Evolutionary conservation across 2,113 vertebrate species (phyloP), one percentile per base, ranked within the genome.

Genomic region (Dendrocopos noguchii): DNA sequence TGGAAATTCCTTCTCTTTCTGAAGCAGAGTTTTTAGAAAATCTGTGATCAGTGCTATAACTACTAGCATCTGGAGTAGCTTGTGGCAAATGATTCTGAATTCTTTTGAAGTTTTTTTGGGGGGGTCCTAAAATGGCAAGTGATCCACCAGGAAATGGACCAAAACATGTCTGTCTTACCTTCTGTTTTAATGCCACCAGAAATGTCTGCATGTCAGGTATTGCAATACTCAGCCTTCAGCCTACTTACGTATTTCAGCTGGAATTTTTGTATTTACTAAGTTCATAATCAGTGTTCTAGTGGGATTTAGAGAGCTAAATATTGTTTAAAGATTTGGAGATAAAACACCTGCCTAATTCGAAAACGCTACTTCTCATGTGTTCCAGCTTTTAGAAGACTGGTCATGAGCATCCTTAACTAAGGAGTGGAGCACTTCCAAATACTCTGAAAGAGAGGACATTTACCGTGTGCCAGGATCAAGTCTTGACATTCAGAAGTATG

Each of bases 171-270:
- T 20, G n/a, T 66, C 16, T 56, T 25, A 20, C 12, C 14, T 67
- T 67, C 25, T 61, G 61, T 7, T 82, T 95, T 79, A 39, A 31
- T 56, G 9, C 5, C 5, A 10, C 19, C 1, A 1, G 72, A 91
- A 71, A 53, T 21, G 6, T 18, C 64, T 33, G 1, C 11, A 3
- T 4, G 0, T 55, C 50, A 31, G 2, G 0, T 39, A 18, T 59
- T 53, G 16, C 11, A 47, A 18, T 52, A 55, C 36, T 39, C 36
- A 39, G 36, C 4, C 52, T 56, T 60, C 29, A 44, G 50, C 9
- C 15, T 14, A 27, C 17, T 65, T 75, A 12, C 3, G 0, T 77
- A 15, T 75, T 68, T 80, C 44, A 3, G 1, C 17, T 42, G 12
- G 27, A 67, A 75, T 86, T 42, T 66, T 63, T 15, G 0, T 63